Conservation (phyloP, 2,888 invertebrate genomes). For the Pristionchus arcanus region DNA sequence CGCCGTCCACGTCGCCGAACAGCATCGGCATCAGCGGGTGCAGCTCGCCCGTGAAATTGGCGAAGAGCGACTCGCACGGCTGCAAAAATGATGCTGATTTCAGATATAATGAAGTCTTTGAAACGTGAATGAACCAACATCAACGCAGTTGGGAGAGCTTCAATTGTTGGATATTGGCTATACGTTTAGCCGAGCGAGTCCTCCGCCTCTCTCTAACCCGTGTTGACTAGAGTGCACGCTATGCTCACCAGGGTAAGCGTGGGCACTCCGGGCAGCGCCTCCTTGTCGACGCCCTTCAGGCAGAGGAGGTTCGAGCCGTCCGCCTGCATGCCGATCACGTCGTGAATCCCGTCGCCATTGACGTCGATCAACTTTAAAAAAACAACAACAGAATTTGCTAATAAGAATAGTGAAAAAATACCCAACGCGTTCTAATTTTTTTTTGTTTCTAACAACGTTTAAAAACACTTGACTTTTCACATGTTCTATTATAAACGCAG, state of each 20-base stretch:
- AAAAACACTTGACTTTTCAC: too few relatives aligned
- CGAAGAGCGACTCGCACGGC: background rate
- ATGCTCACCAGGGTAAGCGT: background rate
- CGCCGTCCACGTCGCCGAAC: conserved; percentile 68
- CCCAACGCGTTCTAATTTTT: too few relatives aligned
- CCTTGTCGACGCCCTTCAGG: background rate
- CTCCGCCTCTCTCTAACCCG: background rate
- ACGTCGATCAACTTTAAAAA: conserved; percentile 67
- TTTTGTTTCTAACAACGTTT: too few relatives aligned
- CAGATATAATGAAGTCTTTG: too few relatives aligned
- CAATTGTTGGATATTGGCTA: too few relatives aligned
- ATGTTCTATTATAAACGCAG: too few relatives aligned
- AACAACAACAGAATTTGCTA: too few relatives aligned
- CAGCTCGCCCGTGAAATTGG: background rate
- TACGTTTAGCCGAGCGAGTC: too few relatives aligned
- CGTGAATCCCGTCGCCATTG: conserved; percentile 74
- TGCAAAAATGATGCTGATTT: background rate
- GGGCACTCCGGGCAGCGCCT: background rate
- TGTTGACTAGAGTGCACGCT: background rate
- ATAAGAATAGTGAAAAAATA: too few relatives aligned
- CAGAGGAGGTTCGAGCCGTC: conserved; percentile 64
- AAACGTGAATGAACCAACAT: too few relatives aligned
- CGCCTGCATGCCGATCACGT: conserved; percentile 71
- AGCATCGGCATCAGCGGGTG: conserved; percentile 53
- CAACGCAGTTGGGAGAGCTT: too few relatives aligned